Evolutionary conservation across 2,113 vertebrate genomes (phyloP), one percentile per base, ranked within the genome.

Genomic region (Platysteira castanea): DNA sequence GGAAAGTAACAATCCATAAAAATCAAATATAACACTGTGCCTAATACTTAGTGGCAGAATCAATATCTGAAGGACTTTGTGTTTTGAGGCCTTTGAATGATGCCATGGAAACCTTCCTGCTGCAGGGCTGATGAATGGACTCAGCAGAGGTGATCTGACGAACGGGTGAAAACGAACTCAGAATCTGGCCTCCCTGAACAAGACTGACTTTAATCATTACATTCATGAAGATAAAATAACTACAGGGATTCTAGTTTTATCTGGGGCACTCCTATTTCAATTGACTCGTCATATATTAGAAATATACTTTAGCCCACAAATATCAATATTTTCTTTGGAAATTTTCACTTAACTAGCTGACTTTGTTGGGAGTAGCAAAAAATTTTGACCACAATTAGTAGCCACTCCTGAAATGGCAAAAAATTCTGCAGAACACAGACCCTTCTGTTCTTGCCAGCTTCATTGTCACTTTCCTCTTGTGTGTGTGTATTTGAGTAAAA

Each of bases 41-140:
- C 77, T 92, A 91, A 96, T 79, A 75, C 31, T 64, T n/a, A 71
- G 39, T 68, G 73, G 77, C 91, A 95, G 93, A 84, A 95, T 95
- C 91, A 94, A 89, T 96, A 94, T 76, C 37, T 73, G 77, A 95
- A 94, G 67, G 74, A 91, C 81, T 94, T 97, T 82, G 49, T 93
- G 65, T 96, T 95, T 94, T 87, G 93, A 89, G 87, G 84, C 33
- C 47, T 95, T 91, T 89, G 76, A 92, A 47, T 42, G 84, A 89
- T 81, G 74, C 47, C 77, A 79, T 13, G 47, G 75, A 95, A 95
- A 18, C 19, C n/a, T 79, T 75, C 41, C 28, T 50, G 44, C 91
- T 83, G 41, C 67, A 82, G 27, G 53, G 50, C 74, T 89, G 89
- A 87, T 53, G 65, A 95, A 89, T 57, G 57, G 28, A 65, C 49